These are phyloP conservation scores for Carabus problematicus DNA, from an alignment of 2,888 invertebrate species.

Conservation along the genomic window DNA sequence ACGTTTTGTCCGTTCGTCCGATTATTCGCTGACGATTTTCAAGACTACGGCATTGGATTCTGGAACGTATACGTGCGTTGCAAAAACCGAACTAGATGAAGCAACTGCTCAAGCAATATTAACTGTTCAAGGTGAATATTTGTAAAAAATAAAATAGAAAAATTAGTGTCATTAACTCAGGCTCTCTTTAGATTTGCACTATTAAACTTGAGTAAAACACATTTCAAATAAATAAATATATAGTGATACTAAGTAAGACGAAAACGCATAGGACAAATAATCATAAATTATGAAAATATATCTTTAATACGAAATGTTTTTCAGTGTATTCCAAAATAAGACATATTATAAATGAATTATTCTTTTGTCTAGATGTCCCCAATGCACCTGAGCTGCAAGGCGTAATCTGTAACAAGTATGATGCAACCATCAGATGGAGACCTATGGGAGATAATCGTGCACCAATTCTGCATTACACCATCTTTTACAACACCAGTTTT, in stretches of 20 bases:
- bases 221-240: conserved; percentile 7
- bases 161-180: too few species aligned
- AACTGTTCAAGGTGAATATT: conserved; percentile 79
- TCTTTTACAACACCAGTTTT: conserved; percentile 94
- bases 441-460: conserved; percentile 95
- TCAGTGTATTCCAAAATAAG: too few species aligned
- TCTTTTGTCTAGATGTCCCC: conserved; percentile 76
- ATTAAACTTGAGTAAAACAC: conserved; percentile 12
- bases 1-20: conserved; percentile 82
- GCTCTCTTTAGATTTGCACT: too few species aligned
- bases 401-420: conserved; percentile 73
- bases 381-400: conserved; percentile 78
- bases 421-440: conserved; percentile 84
- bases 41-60: conserved; percentile 95
- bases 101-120: conserved; percentile 86
- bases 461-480: conserved; percentile 86
- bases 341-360: too few species aligned
- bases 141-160: background rate
- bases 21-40: conserved; percentile 92
- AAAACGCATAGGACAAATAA: too few species aligned
- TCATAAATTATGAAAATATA: too few species aligned
- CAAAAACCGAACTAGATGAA: conserved; percentile 87
- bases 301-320: too few species aligned
- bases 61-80: conserved; percentile 94
- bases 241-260: too few species aligned